A percentile compares a stretch with the other conserved stretches of the same genome.
phyloP scores from a whole-genome alignment of 2,888 invertebrate species.

The Cryptophagus acutangulus region DNA sequence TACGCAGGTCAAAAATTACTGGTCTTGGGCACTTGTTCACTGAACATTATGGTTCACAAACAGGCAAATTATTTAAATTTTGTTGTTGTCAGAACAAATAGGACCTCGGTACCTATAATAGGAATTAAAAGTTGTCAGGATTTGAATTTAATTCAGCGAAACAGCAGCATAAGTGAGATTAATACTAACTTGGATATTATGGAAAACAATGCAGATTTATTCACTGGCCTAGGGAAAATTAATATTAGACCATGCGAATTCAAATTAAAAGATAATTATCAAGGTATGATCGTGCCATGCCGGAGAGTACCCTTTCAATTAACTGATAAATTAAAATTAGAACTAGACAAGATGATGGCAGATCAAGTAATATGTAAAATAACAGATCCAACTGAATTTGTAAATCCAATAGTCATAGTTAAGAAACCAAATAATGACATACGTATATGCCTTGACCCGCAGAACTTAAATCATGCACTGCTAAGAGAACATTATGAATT shows the following conservation, averaged over 20 bases:
- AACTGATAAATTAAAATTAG: neutral
- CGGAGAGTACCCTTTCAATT: constrained; percentile 5
- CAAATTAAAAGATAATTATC: constrained; percentile 1
- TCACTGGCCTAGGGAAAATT: neutral
- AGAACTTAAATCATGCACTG: neutral
- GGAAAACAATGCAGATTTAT: neutral
- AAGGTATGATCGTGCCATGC: constrained; percentile 1
- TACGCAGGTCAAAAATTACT: no score
- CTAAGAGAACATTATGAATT: constrained; percentile 4
- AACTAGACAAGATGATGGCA: neutral
- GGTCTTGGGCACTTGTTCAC: no score
- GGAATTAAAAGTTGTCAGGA: no score
- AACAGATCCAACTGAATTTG: constrained; percentile 3
- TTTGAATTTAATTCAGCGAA: no score
- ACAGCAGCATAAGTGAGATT: no score
- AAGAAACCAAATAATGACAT: neutral
- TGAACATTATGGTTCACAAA: no score
- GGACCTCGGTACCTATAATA: no score
- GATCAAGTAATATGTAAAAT: neutral
- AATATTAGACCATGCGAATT: neutral
- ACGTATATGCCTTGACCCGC: constrained; percentile 5
- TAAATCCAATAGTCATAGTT: constrained; percentile 1
- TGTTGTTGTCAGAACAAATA: no score
- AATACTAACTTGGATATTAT: no score
- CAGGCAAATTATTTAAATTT: no score